These are phyloP conservation scores for Catostylus mosaicus DNA, from an alignment of 30 jellyfish, hydroid and myxozoan species.

Conservation along the genomic window DNA sequence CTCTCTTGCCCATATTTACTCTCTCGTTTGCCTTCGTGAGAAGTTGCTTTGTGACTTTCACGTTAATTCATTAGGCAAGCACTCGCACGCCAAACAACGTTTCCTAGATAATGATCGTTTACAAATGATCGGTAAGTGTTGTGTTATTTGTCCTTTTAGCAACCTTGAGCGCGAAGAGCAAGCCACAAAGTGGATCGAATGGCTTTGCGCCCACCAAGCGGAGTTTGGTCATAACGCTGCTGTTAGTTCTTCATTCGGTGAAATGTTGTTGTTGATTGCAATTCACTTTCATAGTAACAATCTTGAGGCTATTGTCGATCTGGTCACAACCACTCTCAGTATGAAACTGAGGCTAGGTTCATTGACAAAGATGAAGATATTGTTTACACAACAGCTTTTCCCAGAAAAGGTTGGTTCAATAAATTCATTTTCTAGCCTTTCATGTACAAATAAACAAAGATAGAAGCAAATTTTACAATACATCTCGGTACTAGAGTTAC, in stretches of 20 bases:
- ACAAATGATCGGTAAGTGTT: too few relatives aligned
- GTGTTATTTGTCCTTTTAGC: conserved; percentile 26
- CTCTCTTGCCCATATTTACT: too few relatives aligned
- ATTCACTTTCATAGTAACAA: conserved; percentile 95
- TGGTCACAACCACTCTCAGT: conserved; percentile 78
- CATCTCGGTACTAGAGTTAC: too few relatives aligned
- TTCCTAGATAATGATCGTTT: too few relatives aligned
- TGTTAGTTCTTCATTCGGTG: conserved; percentile 82
- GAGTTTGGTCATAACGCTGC: conserved; percentile 62
- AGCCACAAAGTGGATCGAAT: conserved; percentile 83
- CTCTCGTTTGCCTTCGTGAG: too few relatives aligned
- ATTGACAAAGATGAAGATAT: conserved; percentile 86
- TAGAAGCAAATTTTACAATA: too few relatives aligned
- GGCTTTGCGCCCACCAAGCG: conserved; percentile 79
- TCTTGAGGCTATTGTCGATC: conserved; percentile 94
- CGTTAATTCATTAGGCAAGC: too few relatives aligned
- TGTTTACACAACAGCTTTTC: conserved; percentile 94
- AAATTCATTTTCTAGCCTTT: too few relatives aligned
- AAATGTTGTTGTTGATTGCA: conserved; percentile 92
- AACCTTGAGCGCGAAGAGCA: conserved; percentile 88
- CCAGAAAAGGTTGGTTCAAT: conserved; percentile 84
- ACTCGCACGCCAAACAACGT: too few relatives aligned
- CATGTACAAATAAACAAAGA: too few relatives aligned
- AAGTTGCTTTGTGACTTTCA: too few relatives aligned
- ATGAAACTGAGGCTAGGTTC: conserved; percentile 92